Evolutionary conservation across 2,797 vertebrate species (phyloP), one percentile per base, ranked within the genome.

Genomic region (Acrossocheilus fasciatus): DNA sequence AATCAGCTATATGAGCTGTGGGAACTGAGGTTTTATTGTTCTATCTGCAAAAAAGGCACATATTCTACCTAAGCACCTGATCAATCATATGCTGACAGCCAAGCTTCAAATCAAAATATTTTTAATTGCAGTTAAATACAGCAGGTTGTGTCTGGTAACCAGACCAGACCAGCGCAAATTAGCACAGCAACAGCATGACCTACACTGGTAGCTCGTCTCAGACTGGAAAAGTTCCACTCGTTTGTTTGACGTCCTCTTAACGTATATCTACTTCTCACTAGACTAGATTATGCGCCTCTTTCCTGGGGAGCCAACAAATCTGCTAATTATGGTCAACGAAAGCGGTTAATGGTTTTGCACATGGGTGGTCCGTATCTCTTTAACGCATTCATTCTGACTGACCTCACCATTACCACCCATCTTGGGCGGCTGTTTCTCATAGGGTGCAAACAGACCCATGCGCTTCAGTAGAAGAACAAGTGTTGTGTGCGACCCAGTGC

Each of bases 391-490:
- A 50, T 73, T 80, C 34, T 30, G 26, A 47, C 81, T 87, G 86
- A 87, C 75, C 66, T 87, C 81, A 75, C 70, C 78, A 41, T 72
- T 36, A 75, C 72, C 72, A 74, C 59, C 80, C 85, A 87, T 87
- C 81, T 47, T 45, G 36, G 39, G 62, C 15, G 66, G 57, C 66
- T 73, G 23, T 80, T 84, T 82, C 84, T 73, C 72, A 66, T 43
- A 45, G 34, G 80, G 59, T 70, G 23, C 73, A 68, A 86, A 79
- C 14, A 30, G 87, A 82, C 87, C 87, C 86, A 86, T 79, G 86
- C 20, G 84, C 92, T 93, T 95, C 91, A 91, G 85, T 81, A 87
- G 88, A 90, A 90, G 92, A 93, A 89, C 89, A 92, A 94, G 91
- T 91, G 90, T 74, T 93, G 92, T 93, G 92, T 92, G 91, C 89